phyloP scores from a whole-genome alignment of 2,797 vertebrate species.

The Cyclopterus lumpus region DNA sequence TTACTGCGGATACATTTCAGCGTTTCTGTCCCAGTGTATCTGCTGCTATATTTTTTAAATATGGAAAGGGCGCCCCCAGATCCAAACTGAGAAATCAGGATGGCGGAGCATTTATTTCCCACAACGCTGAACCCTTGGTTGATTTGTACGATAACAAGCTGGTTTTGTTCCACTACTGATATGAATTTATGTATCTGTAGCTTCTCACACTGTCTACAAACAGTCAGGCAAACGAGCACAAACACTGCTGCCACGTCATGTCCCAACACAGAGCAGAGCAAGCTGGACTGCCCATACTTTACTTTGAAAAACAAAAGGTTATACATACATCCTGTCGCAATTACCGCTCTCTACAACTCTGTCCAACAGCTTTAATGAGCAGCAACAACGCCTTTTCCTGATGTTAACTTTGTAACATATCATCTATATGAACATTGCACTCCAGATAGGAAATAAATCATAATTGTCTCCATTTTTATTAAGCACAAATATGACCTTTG shows the following conservation, averaged over 20 bases:
- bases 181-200: neutral
- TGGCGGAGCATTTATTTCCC: neutral
- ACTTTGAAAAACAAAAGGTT: neutral
- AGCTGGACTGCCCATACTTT: neutral
- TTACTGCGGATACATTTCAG: slow-evolving; percentile 1
- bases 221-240: neutral
- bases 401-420: neutral
- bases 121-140: neutral
- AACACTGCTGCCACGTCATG: neutral
- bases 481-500: neutral
- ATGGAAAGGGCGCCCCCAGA: no score
- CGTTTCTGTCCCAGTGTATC: neutral
- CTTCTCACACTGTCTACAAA: neutral
- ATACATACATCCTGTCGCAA: neutral
- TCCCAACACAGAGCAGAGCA: neutral
- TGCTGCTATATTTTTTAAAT: neutral
- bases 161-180: slow-evolving; percentile 9
- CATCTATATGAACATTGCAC: neutral
- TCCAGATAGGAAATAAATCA: neutral
- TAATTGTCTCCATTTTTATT: neutral
- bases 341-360: neutral
- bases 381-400: neutral
- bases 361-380: neutral
- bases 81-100: no score
- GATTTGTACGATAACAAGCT: slow-evolving; percentile 2